Base-by-base conservation (phyloP, 2,888 invertebrate genomes). In the Chaetoderma sp. region DNA sequence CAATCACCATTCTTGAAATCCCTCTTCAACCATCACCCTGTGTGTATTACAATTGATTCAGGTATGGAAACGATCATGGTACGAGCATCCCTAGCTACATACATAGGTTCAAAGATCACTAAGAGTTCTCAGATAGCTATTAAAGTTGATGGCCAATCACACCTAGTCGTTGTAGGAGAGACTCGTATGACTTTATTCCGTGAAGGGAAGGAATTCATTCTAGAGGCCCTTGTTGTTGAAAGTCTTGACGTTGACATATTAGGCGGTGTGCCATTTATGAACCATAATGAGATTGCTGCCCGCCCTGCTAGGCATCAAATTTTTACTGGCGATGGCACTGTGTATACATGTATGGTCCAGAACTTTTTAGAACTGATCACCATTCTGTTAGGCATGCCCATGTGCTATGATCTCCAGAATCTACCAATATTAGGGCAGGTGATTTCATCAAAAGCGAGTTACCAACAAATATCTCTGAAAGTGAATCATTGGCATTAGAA, bases 251-350 rank as follows among this genome's bases (percentile, higher is more conserved):
- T 58, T 10, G 73, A 75, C 13, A 42, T 66, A 28, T 23, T 66
- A n/a, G 73, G 71, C 0, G 75, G 75, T 1, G 71, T 67, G 10
- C 70, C 74, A 0, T 75, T 74, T 32, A 72, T 76, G 68, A 57
- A 58, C 27, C 10, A 5, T 8, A 76, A 74, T 65, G 76, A 73
- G 28, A 66, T 76, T 32, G 21, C 64, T 4, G 50, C 73, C n/a
- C 63, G 70, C 13, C 70, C 70, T 4, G 62, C 68, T 16, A 70
- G 61, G 33, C 64, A 62, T 28, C 45, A 63, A 60, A 58, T 73
- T 4, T 55, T 50, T 1, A 60, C 71, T 16, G 50, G 55, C 30
- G 63, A 55, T 32, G 44, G 49, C 47, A 28, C 23, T 30, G 28
- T 1, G 42, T 68, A 16, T 65, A 66, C 50, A 47, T 28, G 1